Percentiles rank a stretch among this genome's conserved stretches.
Conservation (phyloP, 2,888 invertebrate genomes). For the Drosophila histrio region DNA sequence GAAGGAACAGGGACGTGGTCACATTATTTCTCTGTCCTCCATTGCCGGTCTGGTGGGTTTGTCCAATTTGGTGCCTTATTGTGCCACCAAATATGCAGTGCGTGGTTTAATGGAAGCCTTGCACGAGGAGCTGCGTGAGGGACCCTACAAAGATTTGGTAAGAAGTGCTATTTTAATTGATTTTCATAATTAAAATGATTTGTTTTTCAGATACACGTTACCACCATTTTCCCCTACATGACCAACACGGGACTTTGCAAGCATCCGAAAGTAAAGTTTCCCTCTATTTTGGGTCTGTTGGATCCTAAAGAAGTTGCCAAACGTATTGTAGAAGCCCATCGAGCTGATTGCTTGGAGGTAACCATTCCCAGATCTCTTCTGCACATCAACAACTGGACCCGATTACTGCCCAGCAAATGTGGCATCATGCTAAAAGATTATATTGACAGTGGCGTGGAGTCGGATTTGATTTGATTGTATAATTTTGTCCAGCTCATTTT, state of each 20-base stretch:
- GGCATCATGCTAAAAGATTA: conserved; percentile 87
- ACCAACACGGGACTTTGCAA: conserved; percentile 94
- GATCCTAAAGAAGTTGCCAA: conserved; percentile 88
- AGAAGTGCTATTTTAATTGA: not conserved
- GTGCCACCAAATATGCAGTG: conserved; percentile 92
- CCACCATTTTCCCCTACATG: conserved; percentile 94
- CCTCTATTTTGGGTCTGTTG: conserved; percentile 87
- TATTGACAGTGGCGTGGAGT: conserved; percentile 88
- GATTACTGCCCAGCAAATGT: conserved; percentile 86
- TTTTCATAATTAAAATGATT: not conserved
- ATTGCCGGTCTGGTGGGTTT: conserved; percentile 90
- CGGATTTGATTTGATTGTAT: conserved; percentile 82
- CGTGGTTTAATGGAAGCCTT: conserved; percentile 93
- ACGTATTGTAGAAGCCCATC: conserved; percentile 88
- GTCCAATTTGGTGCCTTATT: conserved; percentile 92
- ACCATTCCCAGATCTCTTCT: conserved; percentile 88
- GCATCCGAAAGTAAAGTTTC: conserved; percentile 90
- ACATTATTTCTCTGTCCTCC: conserved; percentile 90
- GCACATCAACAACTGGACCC: conserved; percentile 86
- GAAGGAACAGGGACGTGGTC: conserved; percentile 90
- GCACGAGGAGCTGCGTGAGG: conserved; percentile 89
- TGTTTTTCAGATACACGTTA: conserved; percentile 87
- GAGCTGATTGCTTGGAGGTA: conserved; percentile 86
- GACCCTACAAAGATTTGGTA: conserved; percentile 80
- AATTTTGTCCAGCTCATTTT: not conserved